These are phyloP conservation scores for Clarias magur DNA, from an alignment of 2,113 vertebrate genomes.

Conservation along the genomic window DNA sequence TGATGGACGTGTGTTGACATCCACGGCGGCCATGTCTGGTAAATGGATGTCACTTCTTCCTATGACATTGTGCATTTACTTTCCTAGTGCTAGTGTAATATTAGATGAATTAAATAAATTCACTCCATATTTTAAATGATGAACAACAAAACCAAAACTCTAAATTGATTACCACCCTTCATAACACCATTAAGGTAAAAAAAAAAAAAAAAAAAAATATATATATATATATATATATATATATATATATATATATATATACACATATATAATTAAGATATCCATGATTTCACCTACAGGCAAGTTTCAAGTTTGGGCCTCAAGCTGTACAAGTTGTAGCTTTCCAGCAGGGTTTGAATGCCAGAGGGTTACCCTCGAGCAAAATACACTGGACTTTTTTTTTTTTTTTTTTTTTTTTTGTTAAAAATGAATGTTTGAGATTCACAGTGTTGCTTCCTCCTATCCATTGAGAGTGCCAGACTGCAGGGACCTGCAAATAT, in stretches of 20 bases:
- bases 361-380: slow-evolving; percentile 32
- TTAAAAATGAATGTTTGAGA: slow-evolving; percentile 41
- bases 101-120: background rate
- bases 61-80: background rate
- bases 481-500: slow-evolving; percentile 6
- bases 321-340: slow-evolving; percentile 32
- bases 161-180: background rate
- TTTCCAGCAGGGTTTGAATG: slow-evolving; percentile 27
- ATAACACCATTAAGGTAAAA: background rate
- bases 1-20: no score
- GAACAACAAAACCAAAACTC: background rate
- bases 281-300: background rate
- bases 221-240: no score
- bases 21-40: no score
- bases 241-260: no score
- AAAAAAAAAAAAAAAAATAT: no score
- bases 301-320: slow-evolving; percentile 6
- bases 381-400: slow-evolving; percentile 6
- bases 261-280: background rate
- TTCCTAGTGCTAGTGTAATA: background rate
- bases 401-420: no score
- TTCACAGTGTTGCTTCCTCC: slow-evolving; percentile 18
- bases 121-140: background rate
- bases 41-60: no score
- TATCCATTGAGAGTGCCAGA: slow-evolving; percentile 16